phyloP scores from a whole-genome alignment of 2,888 invertebrate species.

The Nyleta sp. region DNA sequence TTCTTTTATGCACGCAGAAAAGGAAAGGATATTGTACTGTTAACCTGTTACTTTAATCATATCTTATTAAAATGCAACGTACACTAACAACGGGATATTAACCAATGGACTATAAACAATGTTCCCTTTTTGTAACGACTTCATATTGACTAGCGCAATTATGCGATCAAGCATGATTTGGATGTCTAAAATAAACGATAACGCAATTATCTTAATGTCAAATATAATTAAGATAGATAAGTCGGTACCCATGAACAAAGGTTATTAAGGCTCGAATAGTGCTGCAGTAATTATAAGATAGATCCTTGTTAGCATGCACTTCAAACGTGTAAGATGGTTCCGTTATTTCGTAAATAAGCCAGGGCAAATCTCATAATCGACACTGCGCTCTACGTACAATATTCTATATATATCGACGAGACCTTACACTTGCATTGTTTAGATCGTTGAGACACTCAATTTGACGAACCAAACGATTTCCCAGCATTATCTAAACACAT shows the following conservation, averaged over 20 bases:
- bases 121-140: too few species aligned
- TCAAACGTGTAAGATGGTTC: conserved; percentile 31
- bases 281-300: conserved; percentile 29
- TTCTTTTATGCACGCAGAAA: too few species aligned
- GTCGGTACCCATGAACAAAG: conserved; percentile 24
- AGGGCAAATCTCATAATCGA: conserved; percentile 16
- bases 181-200: conserved; percentile 15
- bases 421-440: not conserved
- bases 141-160: too few species aligned
- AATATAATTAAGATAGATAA: conserved; percentile 28
- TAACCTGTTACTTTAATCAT: too few species aligned
- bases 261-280: conserved; percentile 19
- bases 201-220: conserved; percentile 32
- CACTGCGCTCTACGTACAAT: not conserved
- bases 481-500: too few species aligned
- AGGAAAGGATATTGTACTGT: too few species aligned
- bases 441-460: too few species aligned
- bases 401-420: not conserved
- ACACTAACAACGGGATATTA: too few species aligned
- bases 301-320: conserved; percentile 24
- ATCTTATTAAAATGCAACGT: too few species aligned
- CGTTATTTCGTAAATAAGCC: conserved; percentile 32
- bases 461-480: too few species aligned
- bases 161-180: not conserved
- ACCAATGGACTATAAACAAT: too few species aligned